phyloP scores from a whole-genome alignment of 1,140 invertebrate genomes.

The Zaprionus gabonicus region DNA sequence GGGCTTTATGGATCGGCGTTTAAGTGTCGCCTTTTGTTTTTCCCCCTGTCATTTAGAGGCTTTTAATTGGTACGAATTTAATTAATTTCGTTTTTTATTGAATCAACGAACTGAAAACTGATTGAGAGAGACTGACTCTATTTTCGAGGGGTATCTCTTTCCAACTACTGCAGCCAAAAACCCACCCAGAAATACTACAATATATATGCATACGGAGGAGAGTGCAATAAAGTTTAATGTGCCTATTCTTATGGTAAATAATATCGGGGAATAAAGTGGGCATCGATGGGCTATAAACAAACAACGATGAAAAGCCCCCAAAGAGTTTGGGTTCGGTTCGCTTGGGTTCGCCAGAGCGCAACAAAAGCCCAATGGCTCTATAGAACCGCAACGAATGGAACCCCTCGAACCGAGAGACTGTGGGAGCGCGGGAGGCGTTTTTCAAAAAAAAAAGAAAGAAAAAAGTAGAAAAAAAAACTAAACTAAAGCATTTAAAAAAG shows the following conservation, averaged over 20 bases:
- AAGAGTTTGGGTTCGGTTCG: constrained; percentile 30
- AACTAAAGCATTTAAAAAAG: constrained; percentile 76
- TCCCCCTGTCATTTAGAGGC: constrained; percentile 28
- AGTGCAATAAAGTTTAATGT: constrained; percentile 67
- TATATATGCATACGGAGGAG: constrained; percentile 33
- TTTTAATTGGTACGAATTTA: constrained; percentile 37
- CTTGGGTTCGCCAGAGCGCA: constrained; percentile 35
- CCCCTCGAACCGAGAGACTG: constrained; percentile 38
- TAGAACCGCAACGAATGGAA: constrained; percentile 61
- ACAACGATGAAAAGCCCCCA: constrained; percentile 58
- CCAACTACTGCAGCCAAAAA: constrained; percentile 50
- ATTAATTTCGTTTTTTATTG: constrained; percentile 45
- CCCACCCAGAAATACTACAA: constrained; percentile 63
- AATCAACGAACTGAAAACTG: not conserved
- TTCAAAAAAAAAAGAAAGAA: constrained; percentile 35
- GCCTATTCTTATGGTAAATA: constrained; percentile 75
- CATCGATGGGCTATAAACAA: constrained; percentile 65
- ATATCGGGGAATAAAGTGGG: constrained; percentile 37
- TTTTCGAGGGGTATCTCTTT: not conserved
- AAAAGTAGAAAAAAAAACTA: constrained; percentile 40
- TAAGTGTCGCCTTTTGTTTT: constrained; percentile 39
- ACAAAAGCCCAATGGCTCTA: constrained; percentile 77
- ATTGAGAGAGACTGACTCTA: not conserved
- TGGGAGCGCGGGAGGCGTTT: constrained; percentile 79
- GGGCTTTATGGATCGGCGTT: constrained; percentile 19